These are phyloP conservation scores for Macrotrachela quadricornifera DNA, from an alignment of 1,140 invertebrate genomes.

Conservation along the genomic window DNA sequence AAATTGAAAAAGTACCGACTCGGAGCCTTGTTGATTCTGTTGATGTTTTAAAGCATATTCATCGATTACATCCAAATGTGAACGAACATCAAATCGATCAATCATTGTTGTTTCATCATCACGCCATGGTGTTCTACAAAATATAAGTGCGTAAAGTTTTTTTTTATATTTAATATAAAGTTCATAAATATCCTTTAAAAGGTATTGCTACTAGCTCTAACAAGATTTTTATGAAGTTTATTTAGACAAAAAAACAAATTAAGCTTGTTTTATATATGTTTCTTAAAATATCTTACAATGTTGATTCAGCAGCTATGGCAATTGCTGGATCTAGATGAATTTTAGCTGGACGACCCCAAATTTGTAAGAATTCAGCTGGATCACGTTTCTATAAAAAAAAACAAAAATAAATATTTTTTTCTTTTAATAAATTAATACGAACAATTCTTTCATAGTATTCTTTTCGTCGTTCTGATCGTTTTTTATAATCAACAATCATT, in stretches of 20 bases:
- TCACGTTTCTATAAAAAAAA: constrained; percentile 64
- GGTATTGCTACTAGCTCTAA: constrained; percentile 86
- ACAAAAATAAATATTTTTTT: background rate
- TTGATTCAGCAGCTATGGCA: constrained; percentile 72
- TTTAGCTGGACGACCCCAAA: constrained; percentile 80
- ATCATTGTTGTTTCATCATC: constrained; percentile 76
- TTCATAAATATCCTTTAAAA: constrained; percentile 48
- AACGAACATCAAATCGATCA: constrained; percentile 89
- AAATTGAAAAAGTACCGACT: background rate
- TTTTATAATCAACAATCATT: constrained; percentile 83
- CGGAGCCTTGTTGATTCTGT: background rate
- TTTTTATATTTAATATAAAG: background rate
- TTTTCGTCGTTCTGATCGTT: constrained; percentile 72
- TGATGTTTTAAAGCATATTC: constrained; percentile 10
- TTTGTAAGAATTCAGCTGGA: constrained; percentile 84
- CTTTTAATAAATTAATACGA: constrained; percentile 32
- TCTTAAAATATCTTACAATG: too few relatives aligned
- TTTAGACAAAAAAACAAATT: too few relatives aligned
- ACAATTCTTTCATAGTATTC: constrained; percentile 98
- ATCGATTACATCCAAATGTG: constrained; percentile 78
- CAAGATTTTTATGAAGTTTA: too few relatives aligned
- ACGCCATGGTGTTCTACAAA: constrained; percentile 82
- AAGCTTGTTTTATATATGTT: too few relatives aligned
- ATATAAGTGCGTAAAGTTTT: too few relatives aligned
- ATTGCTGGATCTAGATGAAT: constrained; percentile 80